Base-by-base conservation (phyloP, 2,797 vertebrate genomes). In the Rhinogobio ventralis region DNA sequence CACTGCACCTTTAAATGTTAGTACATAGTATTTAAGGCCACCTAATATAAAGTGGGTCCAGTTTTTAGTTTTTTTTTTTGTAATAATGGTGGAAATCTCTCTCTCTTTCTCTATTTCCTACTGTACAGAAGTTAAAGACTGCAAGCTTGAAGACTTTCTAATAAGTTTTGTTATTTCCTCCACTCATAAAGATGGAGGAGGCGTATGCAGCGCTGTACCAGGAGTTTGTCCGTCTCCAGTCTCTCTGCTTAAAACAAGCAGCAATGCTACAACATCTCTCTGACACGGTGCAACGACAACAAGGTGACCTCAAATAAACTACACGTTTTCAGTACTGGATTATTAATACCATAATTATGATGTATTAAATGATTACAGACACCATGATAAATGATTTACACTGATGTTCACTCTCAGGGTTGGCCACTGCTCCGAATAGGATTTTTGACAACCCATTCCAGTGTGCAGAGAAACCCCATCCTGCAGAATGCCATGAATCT, bases 241-340 rank as follows among this genome's bases (percentile, higher is more conserved):
- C 95, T 1, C 89, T 97, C 68, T 97, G 96, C 72, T 51, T 91
- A 57, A 94, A 89, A 89, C 96, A 97, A 89, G 93, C 95, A 0
- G 90, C 95, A 71, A 93, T 97, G 72, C 90, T 97, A 7, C 92
- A 91, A 53, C 91, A 95, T 68, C 93, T 97, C 79, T 91, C 88
- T 0, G 55, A 90, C 71, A 89, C 90, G 33, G 90, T 94, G 85
- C 93, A 92, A 28, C 91, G 90, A 2, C 30, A 89, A 8, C 92
- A 88, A 81, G 96, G 96, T 96, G 46, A 33, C 17, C 17, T 67
- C 51, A 75, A 9, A 75, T 36, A 33, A 74, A 53, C 28, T 7
- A 53, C 19, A 23, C 3, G 0, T n/a, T n/a, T 64, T 15, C 60
- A 62, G 5, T 60, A 23, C 13, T 30, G 19, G 20, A 46, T 17